Percentiles rank a stretch among this genome's conserved stretches.
Evolutionary conservation across 2,797 vertebrate genomes (phyloP).

Genomic region (Esox masquinongy): DNA sequence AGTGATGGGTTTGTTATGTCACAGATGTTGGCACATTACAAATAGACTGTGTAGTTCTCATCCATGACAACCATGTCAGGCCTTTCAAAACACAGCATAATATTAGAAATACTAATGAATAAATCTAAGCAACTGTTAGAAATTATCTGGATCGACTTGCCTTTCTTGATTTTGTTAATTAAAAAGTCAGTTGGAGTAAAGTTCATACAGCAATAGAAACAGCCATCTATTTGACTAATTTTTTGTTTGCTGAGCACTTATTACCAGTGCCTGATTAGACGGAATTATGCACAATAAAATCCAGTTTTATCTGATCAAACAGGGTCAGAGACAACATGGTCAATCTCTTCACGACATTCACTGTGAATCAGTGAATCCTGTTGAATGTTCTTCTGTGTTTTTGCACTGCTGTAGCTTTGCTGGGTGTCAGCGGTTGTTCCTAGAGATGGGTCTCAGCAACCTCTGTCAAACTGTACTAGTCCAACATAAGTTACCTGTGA

Average conservation of each 20-base stretch:
- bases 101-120: not conserved
- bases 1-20: not conserved
- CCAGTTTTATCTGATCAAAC: not conserved
- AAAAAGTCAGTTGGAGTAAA: not conserved
- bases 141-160: not conserved
- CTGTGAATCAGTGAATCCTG: constrained; percentile 45
- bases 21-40: not conserved
- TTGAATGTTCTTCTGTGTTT: not conserved
- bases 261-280: not conserved
- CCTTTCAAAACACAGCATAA: not conserved
- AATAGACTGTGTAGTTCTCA: not conserved
- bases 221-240: too few relatives aligned
- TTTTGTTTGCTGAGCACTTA: too few relatives aligned
- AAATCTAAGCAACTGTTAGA: not conserved
- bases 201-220: too few relatives aligned
- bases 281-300: not conserved
- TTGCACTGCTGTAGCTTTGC: constrained; percentile 1
- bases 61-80: not conserved
- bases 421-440: constrained; percentile 16
- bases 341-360: constrained; percentile 8
- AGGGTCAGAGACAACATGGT: not conserved
- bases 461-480: not conserved
- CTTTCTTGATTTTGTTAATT: not conserved
- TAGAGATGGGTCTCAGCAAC: not conserved
- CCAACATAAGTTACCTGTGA: not conserved